These are phyloP conservation scores for Papilio machaon DNA, from an alignment of 1,140 invertebrate genomes.

Conservation along the genomic window DNA sequence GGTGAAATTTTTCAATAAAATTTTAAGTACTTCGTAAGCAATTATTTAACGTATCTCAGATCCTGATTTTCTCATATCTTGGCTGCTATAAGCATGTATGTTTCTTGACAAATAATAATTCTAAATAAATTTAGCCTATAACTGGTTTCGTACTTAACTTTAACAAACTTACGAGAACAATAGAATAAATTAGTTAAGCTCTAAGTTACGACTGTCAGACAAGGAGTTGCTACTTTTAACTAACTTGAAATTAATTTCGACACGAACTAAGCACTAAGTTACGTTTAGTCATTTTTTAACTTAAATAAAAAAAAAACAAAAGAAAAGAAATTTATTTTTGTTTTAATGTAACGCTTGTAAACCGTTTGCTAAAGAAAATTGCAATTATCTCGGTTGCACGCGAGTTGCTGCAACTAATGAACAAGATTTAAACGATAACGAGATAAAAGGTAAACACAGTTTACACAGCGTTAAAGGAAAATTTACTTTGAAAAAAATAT, in stretches of 20 bases:
- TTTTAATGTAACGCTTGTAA: constrained; percentile 18
- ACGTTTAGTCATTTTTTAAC: neutral
- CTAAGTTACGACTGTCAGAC: neutral
- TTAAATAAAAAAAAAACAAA: neutral
- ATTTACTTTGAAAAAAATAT: neutral
- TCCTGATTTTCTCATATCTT: too few species aligned
- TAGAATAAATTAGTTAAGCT: neutral
- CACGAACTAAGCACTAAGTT: neutral
- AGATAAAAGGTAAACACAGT: neutral
- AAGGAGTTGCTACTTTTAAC: neutral
- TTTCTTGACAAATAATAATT: too few species aligned
- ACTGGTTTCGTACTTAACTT: too few species aligned
- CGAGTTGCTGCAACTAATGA: constrained; percentile 22
- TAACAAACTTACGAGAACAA: neutral
- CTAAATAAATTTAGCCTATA: too few species aligned
- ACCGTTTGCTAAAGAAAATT: constrained; percentile 16
- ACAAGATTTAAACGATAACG: constrained; percentile 21
- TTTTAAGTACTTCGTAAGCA: too few species aligned
- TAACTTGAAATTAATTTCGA: constrained; percentile 1
- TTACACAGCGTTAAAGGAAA: neutral
- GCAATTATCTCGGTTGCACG: constrained; percentile 21
- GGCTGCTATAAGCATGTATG: too few species aligned
- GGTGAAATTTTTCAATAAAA: too few species aligned
- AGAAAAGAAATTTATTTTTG: neutral
- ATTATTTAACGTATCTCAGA: too few species aligned